Evolutionary conservation across 2,113 vertebrate genomes (phyloP), one percentile per base, ranked within the genome.

Genomic region (Plecturocebus donacophilus): DNA sequence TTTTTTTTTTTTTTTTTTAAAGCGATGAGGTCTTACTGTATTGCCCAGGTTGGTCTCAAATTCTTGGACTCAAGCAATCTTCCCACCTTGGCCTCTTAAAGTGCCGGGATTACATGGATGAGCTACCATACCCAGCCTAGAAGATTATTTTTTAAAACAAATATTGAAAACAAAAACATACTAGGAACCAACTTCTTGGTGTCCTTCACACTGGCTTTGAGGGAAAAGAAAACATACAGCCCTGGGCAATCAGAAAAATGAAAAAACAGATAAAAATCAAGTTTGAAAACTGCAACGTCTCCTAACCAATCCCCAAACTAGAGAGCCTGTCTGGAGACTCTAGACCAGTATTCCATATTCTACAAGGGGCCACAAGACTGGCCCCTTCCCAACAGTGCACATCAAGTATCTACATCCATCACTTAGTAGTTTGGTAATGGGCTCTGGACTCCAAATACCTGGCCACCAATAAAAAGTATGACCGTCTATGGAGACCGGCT

Each of bases 221-320:
- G 30, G 40, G n/a, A 77, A 87, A 94, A 73, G 40, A 21, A 84
- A 91, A 79, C 54, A 52, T 3, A 73, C 2, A 84, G 45, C 19
- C 47, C 32, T 17, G 79, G 32, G 21, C 2, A 90, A 92, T 83
- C 3, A 91, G 25, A 27, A 82, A 54, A 70, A 90, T 5, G 12
- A 75, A 68, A 52, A 83, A 20, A 56, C 4, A 87, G 9, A 82
- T 64, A 8, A 45, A 84, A 89, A 92, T 86, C 75, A 83, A 76
- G 77, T 66, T 10, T 84, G 38, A 87, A 80, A 90, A 70, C 3
- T 61, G 6, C 35, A 87, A 23, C 17, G 17, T 85, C 35, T 93
- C 47, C 47, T 87, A 83, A 91, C 89, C 21, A 85, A 84, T 30
- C 25, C 54, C 42, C 38, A 73, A 71, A n/a, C 38, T 6, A 20